Base-by-base conservation (phyloP, 2,797 vertebrate species). In the Girardinus metallicus region DNA sequence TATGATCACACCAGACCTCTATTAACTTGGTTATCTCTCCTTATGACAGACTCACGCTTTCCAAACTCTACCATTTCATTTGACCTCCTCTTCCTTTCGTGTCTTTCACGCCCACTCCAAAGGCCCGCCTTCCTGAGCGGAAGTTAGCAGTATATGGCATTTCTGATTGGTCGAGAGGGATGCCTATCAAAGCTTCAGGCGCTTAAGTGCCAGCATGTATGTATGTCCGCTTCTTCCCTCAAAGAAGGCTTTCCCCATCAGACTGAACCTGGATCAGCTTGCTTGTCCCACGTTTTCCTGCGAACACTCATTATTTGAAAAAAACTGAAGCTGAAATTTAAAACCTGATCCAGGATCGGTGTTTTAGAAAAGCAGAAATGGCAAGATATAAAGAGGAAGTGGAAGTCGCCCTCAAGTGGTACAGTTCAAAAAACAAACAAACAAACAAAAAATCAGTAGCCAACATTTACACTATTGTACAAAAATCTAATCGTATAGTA, bases 51-150 rank as follows among this genome's bases (percentile, higher is more conserved):
- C 68, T 81, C 89, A 85, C 85, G 86, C 78, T 92, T 79, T 57
- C 5, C 39, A 73, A 85, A 85, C 82, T 85, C 81, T 34, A 12
- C 36, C 55, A 81, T 31, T 0, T 31, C 8, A 66, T 92, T 93
- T 95, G 94, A 95, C 94, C 94, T 87, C 94, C 94, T 87, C 85
- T 80, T 87, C 55, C 80, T 81, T n/a, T 62, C 23, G 36, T 11
- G 57, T 72, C 34, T 31, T n/a, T 21, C 87, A 92, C 91, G 11
- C 90, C 89, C 86, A 89, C 86, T 9, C 55, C 7, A 70, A 86
- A 90, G 10, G 0, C 77, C 84, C 90, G 87, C 88, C 92, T 53
- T 41, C 15, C 7, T 31, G 23, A 3, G 11, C 2, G 15, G 90
- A 1, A 6, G 0, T 0, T 26, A 2, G 0, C n/a, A 43, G 2